Conservation (phyloP, 2,113 vertebrate genomes). For the Tylochromis polylepis region DNA sequence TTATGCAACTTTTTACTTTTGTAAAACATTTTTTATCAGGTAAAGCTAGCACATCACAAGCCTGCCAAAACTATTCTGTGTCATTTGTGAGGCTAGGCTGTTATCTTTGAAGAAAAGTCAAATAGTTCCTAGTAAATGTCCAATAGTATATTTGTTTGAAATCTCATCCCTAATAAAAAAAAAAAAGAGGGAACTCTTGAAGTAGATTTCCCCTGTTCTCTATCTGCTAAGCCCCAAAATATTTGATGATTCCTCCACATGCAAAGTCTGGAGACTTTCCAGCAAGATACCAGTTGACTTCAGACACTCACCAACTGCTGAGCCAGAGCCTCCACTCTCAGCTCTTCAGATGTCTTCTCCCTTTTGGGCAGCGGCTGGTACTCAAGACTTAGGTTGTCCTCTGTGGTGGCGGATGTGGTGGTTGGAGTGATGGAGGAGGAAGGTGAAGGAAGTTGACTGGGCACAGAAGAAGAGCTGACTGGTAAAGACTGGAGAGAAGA, state of each 20-base stretch:
- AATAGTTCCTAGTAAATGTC: not conserved
- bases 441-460: not conserved
- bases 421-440: not conserved
- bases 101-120: not conserved
- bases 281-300: not conserved
- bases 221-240: not conserved
- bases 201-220: not conserved
- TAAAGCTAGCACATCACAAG: not conserved
- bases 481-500: not conserved
- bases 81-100: not conserved
- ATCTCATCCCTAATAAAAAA: not conserved
- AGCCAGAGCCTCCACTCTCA: slow-evolving; percentile 80
- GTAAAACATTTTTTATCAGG: not conserved
- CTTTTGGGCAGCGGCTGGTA: slow-evolving; percentile 53
- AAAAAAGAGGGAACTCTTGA: not conserved
- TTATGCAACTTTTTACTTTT: not conserved
- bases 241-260: not conserved
- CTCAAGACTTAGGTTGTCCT: slow-evolving; percentile 37
- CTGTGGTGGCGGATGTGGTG: not conserved
- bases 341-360: slow-evolving; percentile 78
- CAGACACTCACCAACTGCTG: slow-evolving; percentile 75
- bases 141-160: not conserved
- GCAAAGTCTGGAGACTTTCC: not conserved
- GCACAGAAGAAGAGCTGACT: not conserved
- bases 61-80: not conserved